Percentiles rank a stretch among this genome's conserved stretches.
Conservation (phyloP, 1,140 invertebrate species). For the Ceratina australensis region DNA sequence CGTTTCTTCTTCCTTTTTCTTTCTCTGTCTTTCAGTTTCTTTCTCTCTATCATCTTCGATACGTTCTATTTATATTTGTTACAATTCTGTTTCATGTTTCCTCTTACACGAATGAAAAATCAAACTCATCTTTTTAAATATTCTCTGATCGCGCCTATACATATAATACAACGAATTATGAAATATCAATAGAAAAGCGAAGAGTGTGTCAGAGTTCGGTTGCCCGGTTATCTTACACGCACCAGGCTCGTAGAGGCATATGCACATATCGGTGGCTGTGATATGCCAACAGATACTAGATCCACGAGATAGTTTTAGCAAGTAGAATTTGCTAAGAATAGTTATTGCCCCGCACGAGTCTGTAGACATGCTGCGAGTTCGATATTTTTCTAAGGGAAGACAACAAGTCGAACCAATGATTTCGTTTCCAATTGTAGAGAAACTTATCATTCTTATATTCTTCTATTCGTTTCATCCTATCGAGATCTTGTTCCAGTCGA, state of each 20-base stretch:
- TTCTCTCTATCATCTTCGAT: not conserved
- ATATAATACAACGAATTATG: slow-evolving; percentile 31
- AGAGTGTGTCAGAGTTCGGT: slow-evolving; percentile 34
- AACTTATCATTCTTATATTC: too few relatives aligned
- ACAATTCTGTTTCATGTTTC: not conserved
- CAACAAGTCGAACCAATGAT: slow-evolving; percentile 1
- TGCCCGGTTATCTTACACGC: slow-evolving; percentile 16
- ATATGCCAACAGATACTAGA: slow-evolving; percentile 38
- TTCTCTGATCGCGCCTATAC: not conserved
- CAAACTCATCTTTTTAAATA: not conserved
- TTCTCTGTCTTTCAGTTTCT: too few relatives aligned
- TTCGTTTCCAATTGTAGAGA: not conserved
- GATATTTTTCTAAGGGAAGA: slow-evolving; percentile 30
- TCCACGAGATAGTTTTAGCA: slow-evolving; percentile 8
- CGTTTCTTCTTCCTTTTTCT: not conserved
- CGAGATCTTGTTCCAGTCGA: too few relatives aligned
- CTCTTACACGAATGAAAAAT: not conserved
- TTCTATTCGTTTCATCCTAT: too few relatives aligned
- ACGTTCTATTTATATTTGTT: not conserved
- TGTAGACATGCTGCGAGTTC: slow-evolving; percentile 24
- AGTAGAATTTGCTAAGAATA: not conserved
- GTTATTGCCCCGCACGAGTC: not conserved
- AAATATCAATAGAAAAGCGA: slow-evolving; percentile 19
- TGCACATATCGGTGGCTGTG: slow-evolving; percentile 39
- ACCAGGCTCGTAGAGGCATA: slow-evolving; percentile 35